These are phyloP conservation scores for Carapus acus DNA, from an alignment of 2,797 vertebrate species.

Conservation along the genomic window DNA sequence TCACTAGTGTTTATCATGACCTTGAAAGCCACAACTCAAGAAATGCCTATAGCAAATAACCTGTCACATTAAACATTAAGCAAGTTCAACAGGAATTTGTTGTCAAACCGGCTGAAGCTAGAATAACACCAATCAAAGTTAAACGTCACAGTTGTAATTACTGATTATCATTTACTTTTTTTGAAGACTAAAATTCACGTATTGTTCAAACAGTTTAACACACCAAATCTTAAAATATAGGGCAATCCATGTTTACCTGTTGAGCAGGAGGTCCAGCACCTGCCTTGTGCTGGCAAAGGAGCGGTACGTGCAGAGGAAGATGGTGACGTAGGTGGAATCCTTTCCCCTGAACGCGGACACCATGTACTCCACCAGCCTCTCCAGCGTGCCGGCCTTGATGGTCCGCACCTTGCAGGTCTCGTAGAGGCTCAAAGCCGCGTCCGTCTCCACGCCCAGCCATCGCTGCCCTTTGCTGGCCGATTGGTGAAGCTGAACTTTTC, in stretches of 20 bases:
- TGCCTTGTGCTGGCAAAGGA: slow-evolving; percentile 91
- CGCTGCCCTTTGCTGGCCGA: slow-evolving; percentile 90
- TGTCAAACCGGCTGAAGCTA: too few species aligned
- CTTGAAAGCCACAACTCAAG: too few species aligned
- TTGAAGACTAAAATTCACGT: too few species aligned
- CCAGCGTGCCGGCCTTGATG: slow-evolving; percentile 95
- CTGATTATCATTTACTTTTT: too few species aligned
- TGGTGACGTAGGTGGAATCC: slow-evolving; percentile 96
- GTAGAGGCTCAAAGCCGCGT: slow-evolving; percentile 86
- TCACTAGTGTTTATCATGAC: too few species aligned
- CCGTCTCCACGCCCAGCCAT: slow-evolving; percentile 92
- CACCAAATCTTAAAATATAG: too few species aligned
- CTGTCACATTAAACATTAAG: too few species aligned
- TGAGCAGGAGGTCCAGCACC: slow-evolving; percentile 93
- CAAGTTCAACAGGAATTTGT: too few species aligned
- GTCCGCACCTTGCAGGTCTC: slow-evolving; percentile 96
- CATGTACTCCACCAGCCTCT: slow-evolving; percentile 96
- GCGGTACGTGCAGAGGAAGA: slow-evolving; percentile 97
- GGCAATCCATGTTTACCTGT: slow-evolving; percentile 73
- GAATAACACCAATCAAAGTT: too few species aligned
- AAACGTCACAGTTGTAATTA: too few species aligned
- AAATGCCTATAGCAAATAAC: too few species aligned
- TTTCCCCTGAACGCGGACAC: slow-evolving; percentile 93
- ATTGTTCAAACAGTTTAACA: too few species aligned
- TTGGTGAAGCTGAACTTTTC: slow-evolving; percentile 92